A percentile compares a stretch with the other conserved stretches of the same genome.
These are phyloP conservation scores for Trichopoda pennipes DNA, from an alignment of 2,888 invertebrate species.

Conservation along the genomic window DNA sequence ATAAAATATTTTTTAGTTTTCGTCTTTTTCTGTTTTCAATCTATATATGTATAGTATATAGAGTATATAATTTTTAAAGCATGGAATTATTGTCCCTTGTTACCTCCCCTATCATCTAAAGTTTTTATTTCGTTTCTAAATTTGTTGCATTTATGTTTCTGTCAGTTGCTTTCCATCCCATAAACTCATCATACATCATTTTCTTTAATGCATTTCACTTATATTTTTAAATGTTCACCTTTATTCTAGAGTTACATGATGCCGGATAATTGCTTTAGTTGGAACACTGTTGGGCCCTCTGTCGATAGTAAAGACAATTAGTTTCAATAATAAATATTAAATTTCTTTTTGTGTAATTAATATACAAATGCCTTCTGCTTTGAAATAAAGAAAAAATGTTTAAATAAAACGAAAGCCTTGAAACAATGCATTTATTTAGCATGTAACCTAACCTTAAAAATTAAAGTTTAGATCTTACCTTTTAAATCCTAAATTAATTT, in stretches of 20 bases:
- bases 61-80: no score
- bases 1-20: no score
- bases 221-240: slow-evolving; percentile 66
- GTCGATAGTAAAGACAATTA: slow-evolving; percentile 66
- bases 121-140: no score
- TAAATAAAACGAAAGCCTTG: slow-evolving; percentile 12
- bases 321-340: slow-evolving; percentile 1
- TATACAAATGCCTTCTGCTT: slow-evolving; percentile 13
- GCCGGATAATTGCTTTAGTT: slow-evolving; percentile 78
- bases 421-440: no score
- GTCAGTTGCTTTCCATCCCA: background rate
- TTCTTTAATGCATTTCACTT: slow-evolving; percentile 33
- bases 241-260: slow-evolving; percentile 77
- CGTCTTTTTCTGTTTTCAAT: no score
- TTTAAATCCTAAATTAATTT: no score
- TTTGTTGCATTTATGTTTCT: slow-evolving; percentile 26
- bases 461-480: no score
- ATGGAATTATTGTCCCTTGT: no score
- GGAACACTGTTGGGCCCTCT: slow-evolving; percentile 77
- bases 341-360: background rate
- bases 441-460: no score
- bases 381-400: slow-evolving; percentile 3
- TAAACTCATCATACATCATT: background rate
- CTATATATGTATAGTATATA: no score
- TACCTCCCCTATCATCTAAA: no score